A percentile compares a stretch with the other conserved stretches of the same genome.
phyloP scores from a whole-genome alignment of 2,888 invertebrate species.

The Oegoconia quadripuncta region DNA sequence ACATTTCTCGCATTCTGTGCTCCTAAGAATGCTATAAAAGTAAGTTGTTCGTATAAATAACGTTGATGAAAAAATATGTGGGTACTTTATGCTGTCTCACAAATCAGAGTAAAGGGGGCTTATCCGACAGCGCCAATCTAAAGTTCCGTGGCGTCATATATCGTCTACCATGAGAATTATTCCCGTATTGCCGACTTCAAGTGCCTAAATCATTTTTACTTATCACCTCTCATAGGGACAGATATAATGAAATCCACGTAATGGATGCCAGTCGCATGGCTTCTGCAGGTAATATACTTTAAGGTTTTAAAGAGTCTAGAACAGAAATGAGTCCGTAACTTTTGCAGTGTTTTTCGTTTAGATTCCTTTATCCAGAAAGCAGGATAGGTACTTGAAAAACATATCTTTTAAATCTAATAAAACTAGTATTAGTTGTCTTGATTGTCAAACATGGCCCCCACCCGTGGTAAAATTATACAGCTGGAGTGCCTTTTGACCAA shows the following conservation, averaged over 20 bases:
- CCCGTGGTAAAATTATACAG: no score
- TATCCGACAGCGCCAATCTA: constrained; percentile 37
- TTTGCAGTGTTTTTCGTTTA: no score
- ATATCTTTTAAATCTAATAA: no score
- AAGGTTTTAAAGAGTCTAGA: no score
- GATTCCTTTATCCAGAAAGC: no score
- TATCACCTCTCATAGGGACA: neutral
- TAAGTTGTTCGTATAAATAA: constrained; percentile 58
- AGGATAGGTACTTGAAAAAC: no score
- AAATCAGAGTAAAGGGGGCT: constrained; percentile 51
- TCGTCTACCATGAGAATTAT: neutral
- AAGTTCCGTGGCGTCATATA: constrained; percentile 25
- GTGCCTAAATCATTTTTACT: constrained; percentile 6
- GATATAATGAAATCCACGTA: neutral
- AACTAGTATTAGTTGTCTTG: no score
- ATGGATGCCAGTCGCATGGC: neutral
- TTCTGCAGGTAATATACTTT: no score
- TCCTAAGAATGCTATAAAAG: constrained; percentile 55
- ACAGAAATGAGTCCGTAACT: no score
- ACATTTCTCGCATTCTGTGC: constrained; percentile 47
- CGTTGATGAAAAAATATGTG: constrained; percentile 56
- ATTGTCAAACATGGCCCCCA: no score
- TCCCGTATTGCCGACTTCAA: neutral
- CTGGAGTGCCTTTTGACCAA: no score
- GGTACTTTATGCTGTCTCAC: constrained; percentile 46